Percentiles rank a stretch among this genome's conserved stretches.
phyloP scores from a whole-genome alignment of 2,888 invertebrate species.

The Deilephila porcellus region DNA sequence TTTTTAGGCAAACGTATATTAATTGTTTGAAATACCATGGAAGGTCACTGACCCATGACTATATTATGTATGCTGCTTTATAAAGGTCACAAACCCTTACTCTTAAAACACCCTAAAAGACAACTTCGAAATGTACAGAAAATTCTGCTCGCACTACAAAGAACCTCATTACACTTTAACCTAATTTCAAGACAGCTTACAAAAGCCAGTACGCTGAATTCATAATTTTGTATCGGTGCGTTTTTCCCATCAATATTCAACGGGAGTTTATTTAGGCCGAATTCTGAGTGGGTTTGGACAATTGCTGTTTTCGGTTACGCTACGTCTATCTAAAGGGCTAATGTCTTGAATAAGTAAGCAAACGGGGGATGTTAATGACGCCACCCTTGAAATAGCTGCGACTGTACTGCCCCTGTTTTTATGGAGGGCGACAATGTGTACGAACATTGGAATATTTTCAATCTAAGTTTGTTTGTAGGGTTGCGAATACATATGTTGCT shows the following conservation, averaged over 20 bases:
- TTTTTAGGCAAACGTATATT: too few species aligned
- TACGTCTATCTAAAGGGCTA: constrained; percentile 45
- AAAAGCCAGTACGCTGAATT: constrained; percentile 23
- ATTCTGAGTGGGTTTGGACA: constrained; percentile 37
- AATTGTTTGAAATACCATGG: too few species aligned
- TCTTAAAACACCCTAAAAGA: not conserved
- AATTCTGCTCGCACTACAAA: not conserved
- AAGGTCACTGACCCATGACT: too few species aligned
- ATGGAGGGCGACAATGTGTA: constrained; percentile 16
- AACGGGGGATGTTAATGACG: constrained; percentile 44
- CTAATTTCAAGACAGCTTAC: not conserved
- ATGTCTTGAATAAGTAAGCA: constrained; percentile 53
- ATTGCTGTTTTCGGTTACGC: constrained; percentile 44
- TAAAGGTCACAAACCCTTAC: too few species aligned
- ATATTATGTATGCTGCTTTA: too few species aligned
- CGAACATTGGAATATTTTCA: constrained; percentile 1
- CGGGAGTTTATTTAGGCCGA: constrained; percentile 48
- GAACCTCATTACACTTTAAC: not conserved
- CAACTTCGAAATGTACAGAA: not conserved
- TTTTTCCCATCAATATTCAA: constrained; percentile 41
- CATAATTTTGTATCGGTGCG: constrained; percentile 28
- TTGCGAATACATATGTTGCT: not conserved
- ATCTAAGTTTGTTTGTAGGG: constrained; percentile 7
- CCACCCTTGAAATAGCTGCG: constrained; percentile 33
- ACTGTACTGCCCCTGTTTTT: constrained; percentile 26